phyloP scores from a whole-genome alignment of 2,888 invertebrate genomes.

The Lepas anatifera region DNA sequence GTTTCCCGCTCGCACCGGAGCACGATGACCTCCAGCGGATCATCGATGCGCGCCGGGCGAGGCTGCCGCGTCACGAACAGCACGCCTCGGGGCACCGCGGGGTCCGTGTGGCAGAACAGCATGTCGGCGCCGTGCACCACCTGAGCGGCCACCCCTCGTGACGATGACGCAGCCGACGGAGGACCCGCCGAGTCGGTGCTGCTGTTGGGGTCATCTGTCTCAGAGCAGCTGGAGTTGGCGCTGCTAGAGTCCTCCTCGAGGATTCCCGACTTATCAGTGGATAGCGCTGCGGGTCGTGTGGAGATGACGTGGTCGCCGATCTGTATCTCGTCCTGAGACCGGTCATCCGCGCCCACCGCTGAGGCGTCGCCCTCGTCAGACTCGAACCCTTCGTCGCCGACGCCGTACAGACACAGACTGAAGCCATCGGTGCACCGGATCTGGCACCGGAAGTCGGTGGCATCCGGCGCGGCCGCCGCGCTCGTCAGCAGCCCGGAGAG shows the following conservation, averaged over 20 bases:
- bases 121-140: constrained; percentile 28
- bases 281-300: no score
- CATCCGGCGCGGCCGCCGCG: neutral
- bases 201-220: neutral
- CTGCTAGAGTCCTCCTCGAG: constrained; percentile 8
- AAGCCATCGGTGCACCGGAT: neutral
- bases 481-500: neutral
- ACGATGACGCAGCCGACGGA: neutral
- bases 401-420: neutral
- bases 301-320: constrained; percentile 14
- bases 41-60: constrained; percentile 11
- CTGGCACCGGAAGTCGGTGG: neutral
- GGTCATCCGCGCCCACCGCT: constrained; percentile 22
- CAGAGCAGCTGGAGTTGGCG: constrained; percentile 13
- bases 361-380: constrained; percentile 37
- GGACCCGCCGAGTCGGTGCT: neutral
- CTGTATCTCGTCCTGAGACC: neutral
- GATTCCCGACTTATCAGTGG: neutral
- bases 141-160: neutral
- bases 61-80: constrained; percentile 30
- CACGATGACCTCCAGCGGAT: constrained; percentile 28
- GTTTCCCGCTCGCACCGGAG: constrained; percentile 29
- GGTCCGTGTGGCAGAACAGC: constrained; percentile 32
- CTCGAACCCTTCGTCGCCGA: constrained; percentile 40
- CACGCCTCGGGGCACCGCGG: constrained; percentile 29